phyloP scores from a whole-genome alignment of 2,888 invertebrate genomes.

The Trypoxylon attenuatum region DNA sequence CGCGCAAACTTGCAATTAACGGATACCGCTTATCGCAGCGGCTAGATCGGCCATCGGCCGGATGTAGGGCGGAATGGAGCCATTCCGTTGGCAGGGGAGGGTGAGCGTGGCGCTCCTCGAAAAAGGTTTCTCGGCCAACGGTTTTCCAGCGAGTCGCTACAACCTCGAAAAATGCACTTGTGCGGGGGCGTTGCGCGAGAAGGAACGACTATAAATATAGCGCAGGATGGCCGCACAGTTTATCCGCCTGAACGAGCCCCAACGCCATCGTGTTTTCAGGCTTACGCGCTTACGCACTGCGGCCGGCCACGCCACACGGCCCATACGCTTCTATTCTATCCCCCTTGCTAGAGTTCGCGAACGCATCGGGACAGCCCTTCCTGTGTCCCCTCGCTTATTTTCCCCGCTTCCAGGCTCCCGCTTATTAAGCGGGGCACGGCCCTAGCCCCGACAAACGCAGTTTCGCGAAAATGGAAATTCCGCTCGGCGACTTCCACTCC shows the following conservation, averaged over 20 bases:
- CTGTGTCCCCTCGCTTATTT: conserved; percentile 4
- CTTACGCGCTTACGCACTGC: no score
- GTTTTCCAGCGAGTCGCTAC: background rate
- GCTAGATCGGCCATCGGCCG: background rate
- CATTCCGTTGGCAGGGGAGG: background rate
- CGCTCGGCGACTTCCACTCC: background rate
- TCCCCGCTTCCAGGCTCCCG: conserved; percentile 28
- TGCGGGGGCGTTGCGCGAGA: background rate
- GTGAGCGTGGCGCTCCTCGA: background rate
- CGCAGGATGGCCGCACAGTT: conserved; percentile 44
- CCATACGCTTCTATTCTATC: conserved; percentile 33
- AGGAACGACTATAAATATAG: conserved; percentile 46
- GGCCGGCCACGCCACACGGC: no score
- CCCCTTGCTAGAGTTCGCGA: conserved; percentile 27
- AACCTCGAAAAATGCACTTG: background rate
- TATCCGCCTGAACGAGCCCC: conserved; percentile 52
- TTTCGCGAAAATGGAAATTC: conserved; percentile 33
- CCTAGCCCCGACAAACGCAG: conserved; percentile 5
- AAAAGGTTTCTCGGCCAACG: no score
- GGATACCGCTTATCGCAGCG: background rate
- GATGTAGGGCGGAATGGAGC: background rate
- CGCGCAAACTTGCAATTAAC: background rate
- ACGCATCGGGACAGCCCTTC: conserved; percentile 5
- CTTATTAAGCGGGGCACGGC: conserved; percentile 44
- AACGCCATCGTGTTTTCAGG: conserved; percentile 49